Evolutionary conservation across 2,797 vertebrate genomes (phyloP).

Genomic region (Rhabdophis nuchalis): DNA sequence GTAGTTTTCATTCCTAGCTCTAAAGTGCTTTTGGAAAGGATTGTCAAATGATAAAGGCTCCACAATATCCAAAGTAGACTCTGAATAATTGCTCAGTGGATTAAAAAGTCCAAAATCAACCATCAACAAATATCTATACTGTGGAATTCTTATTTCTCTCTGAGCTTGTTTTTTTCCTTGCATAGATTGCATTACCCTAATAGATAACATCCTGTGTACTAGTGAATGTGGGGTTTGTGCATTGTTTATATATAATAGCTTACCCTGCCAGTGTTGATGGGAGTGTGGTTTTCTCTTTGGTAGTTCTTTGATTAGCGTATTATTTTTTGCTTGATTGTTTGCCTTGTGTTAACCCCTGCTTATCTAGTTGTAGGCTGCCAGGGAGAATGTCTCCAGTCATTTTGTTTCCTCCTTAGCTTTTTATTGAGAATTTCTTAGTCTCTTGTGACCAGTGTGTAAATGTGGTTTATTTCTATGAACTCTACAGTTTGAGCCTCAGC

Average conservation of each 20-base stretch:
- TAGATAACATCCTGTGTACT: not conserved
- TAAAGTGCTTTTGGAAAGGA: not conserved
- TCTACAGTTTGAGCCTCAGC: not conserved
- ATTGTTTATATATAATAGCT: not conserved
- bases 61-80: not conserved
- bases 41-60: not conserved
- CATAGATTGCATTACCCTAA: not conserved
- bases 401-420: no score
- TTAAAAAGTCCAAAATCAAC: not conserved
- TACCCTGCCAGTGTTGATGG: not conserved
- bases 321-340: not conserved
- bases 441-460: not conserved
- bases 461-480: not conserved
- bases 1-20: constrained; percentile 21
- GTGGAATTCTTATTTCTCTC: not conserved
- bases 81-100: not conserved
- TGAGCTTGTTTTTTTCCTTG: not conserved
- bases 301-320: not conserved
- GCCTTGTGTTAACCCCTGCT: not conserved
- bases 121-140: not conserved
- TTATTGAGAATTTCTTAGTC: not conserved
- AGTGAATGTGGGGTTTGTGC: not conserved
- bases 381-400: not conserved
- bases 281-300: not conserved
- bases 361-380: not conserved